Conservation (phyloP, 2,113 vertebrate genomes). For the Circaetus cinerascens region DNA sequence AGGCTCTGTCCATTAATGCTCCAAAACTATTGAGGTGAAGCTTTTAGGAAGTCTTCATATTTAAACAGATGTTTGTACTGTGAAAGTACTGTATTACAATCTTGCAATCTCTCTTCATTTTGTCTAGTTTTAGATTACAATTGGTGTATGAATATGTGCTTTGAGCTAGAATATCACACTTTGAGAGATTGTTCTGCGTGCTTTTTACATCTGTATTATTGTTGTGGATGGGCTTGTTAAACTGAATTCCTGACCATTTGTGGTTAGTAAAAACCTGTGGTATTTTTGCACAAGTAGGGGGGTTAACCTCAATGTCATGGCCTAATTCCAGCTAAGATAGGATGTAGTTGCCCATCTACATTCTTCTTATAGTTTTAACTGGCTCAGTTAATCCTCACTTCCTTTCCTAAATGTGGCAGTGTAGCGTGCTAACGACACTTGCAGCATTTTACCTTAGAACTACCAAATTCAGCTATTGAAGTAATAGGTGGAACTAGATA, state of each 20-base stretch:
- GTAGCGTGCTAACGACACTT: not conserved
- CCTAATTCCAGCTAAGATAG: slow-evolving; percentile 30
- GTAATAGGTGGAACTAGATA: not conserved
- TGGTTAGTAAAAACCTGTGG: slow-evolving; percentile 14
- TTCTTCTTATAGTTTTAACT: not conserved
- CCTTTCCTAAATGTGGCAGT: not conserved
- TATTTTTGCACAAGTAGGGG: slow-evolving; percentile 15
- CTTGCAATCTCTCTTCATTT: not conserved
- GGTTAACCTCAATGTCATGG: slow-evolving; percentile 42
- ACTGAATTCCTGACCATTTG: slow-evolving; percentile 1
- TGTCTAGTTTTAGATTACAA: not conserved
- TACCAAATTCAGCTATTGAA: not conserved
- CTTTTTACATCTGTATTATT: slow-evolving; percentile 2
- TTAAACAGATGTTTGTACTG: slow-evolving; percentile 1
- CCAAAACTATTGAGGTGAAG: slow-evolving; percentile 9
- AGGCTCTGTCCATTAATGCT: not conserved
- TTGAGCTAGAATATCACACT: not conserved
- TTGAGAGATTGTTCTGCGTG: not conserved
- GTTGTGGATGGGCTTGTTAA: not conserved
- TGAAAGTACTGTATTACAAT: not conserved
- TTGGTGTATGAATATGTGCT: not conserved
- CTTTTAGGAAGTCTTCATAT: not conserved
- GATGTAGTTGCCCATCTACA: not conserved
- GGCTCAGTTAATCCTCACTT: not conserved
- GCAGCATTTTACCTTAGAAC: not conserved